phyloP scores from a whole-genome alignment of 2,888 invertebrate species.

The Mesodorylaimus sp. region DNA sequence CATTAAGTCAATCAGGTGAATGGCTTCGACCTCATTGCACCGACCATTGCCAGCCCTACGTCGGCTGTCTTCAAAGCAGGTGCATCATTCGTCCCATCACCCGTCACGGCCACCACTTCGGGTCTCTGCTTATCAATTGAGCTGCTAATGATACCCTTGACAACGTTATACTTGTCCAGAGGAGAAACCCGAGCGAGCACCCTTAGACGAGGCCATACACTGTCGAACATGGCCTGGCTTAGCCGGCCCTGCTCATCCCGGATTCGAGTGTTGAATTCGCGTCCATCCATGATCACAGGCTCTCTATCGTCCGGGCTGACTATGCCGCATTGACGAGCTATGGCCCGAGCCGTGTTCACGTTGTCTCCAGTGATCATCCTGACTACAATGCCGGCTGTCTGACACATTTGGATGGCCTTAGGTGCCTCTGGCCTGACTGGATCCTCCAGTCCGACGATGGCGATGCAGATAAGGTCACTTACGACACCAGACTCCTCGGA shows the following conservation, averaged over 20 bases:
- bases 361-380: conserved; percentile 99
- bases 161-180: conserved; percentile 88
- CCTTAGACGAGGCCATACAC: conserved; percentile 86
- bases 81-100: conserved; percentile 94
- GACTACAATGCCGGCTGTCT: conserved; percentile 91
- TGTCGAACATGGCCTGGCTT: conserved; percentile 76
- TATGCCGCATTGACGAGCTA: conserved; percentile 91
- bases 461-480: conserved; percentile 75
- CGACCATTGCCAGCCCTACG: conserved; percentile 92
- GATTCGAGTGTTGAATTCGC: conserved; percentile 84
- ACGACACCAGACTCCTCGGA: conserved; percentile 87
- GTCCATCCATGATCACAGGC: conserved; percentile 84
- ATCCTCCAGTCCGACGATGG: conserved; percentile 95
- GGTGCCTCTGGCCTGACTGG: conserved; percentile 73
- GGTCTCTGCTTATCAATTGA: conserved; percentile 65
- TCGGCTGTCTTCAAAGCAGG: conserved; percentile 94
- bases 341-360: conserved; percentile 91
- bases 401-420: conserved; percentile 84
- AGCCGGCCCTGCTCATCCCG: conserved; percentile 35
- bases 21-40: not conserved
- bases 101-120: conserved; percentile 95
- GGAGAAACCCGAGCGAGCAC: conserved; percentile 95
- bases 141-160: conserved; percentile 96
- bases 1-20: no score
- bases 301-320: conserved; percentile 77